Conservation (phyloP, 2,113 vertebrate genomes). For the Megaceryle torquata region DNA sequence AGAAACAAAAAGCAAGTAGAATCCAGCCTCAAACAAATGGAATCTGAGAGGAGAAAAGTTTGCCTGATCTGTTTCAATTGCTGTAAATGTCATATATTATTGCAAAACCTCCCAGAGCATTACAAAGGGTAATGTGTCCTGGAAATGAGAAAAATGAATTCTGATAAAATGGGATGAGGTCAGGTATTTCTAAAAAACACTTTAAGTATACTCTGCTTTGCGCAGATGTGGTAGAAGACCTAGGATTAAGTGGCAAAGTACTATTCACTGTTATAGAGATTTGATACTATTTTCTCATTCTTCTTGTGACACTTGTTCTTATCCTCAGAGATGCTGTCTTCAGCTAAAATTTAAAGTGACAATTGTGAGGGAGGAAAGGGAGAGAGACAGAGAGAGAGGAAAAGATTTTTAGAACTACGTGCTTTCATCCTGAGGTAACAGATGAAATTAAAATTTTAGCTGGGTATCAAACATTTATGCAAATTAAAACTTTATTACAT, state of each 20-base stretch:
- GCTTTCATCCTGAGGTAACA: neutral
- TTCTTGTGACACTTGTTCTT: neutral
- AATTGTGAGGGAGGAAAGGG: neutral
- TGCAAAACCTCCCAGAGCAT: neutral
- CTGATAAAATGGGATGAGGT: neutral
- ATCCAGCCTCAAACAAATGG: neutral
- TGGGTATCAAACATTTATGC: neutral
- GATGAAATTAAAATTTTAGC: neutral
- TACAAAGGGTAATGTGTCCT: neutral
- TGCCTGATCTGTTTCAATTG: neutral
- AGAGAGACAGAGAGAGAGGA: neutral
- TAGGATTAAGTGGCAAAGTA: neutral
- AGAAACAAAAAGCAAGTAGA: neutral
- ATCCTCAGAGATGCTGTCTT: neutral
- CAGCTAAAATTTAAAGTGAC: neutral
- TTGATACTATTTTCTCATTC: neutral
- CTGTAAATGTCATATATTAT: neutral
- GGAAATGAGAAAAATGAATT: neutral
- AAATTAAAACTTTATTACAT: neutral
- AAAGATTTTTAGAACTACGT: neutral
- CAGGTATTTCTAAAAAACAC: neutral
- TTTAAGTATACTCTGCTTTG: neutral
- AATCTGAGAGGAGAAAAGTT: neutral
- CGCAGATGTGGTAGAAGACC: neutral
- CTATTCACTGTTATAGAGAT: neutral